Conservation (phyloP, 2,113 vertebrate genomes). For the Phainopepla nitens region DNA sequence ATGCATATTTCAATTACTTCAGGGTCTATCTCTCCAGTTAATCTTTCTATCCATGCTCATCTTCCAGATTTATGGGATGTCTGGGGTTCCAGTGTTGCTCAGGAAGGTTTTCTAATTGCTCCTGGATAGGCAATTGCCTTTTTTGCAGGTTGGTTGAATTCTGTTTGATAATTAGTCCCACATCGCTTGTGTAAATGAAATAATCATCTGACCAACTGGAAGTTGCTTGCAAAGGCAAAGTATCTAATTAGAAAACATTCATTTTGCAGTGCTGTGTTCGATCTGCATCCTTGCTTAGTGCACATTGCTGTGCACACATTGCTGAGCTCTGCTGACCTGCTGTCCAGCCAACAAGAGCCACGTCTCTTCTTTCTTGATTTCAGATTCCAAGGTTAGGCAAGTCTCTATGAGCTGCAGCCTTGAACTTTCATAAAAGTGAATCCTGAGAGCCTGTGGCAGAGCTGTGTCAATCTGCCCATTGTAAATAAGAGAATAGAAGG, state of each 20-base stretch:
- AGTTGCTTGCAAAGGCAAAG: conserved; percentile 64
- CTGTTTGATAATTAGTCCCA: conserved; percentile 79
- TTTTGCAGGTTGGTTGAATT: background rate
- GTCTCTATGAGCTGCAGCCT: background rate
- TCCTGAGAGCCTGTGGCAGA: background rate
- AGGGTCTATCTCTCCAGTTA: background rate
- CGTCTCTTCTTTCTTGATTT: background rate
- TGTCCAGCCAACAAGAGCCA: background rate
- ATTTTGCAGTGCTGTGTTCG: background rate
- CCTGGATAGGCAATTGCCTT: conserved; percentile 28
- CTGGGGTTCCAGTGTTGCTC: conserved; percentile 73
- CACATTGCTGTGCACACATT: background rate
- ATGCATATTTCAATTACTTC: background rate
- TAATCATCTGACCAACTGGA: conserved; percentile 86
- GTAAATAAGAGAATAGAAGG: background rate
- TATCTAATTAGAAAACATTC: background rate
- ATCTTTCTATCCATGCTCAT: conserved; percentile 58
- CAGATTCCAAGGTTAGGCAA: background rate
- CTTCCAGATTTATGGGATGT: conserved; percentile 64
- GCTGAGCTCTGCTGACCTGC: background rate
- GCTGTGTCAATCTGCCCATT: background rate
- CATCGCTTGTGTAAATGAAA: conserved; percentile 75
- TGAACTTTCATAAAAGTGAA: background rate
- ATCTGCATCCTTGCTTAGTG: background rate
- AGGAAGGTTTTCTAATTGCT: conserved; percentile 70